phyloP scores from a whole-genome alignment of 2,797 vertebrate species.

The Protonibea diacanthus region DNA sequence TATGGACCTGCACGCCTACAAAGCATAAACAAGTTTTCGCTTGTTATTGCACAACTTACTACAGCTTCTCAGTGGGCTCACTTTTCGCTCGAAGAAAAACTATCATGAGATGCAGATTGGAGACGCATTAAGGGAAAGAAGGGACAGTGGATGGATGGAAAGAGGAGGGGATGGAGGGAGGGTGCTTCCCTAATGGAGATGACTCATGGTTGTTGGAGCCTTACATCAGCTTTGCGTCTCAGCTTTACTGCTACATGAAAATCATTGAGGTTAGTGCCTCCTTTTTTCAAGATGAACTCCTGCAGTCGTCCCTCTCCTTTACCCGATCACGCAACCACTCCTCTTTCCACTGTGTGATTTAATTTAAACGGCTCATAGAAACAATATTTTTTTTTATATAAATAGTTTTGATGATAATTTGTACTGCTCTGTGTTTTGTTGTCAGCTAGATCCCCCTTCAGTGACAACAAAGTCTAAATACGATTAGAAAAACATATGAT shows the following conservation, averaged over 20 bases:
- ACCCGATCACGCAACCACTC: not conserved
- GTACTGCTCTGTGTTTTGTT: constrained; percentile 4
- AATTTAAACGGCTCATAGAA: constrained; percentile 10
- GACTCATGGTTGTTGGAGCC: constrained; percentile 55
- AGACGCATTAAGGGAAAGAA: constrained; percentile 23
- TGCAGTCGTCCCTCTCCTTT: not conserved
- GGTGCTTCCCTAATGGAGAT: constrained; percentile 51
- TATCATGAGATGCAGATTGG: constrained; percentile 21
- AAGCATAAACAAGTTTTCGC: not conserved
- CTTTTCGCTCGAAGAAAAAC: constrained; percentile 6
- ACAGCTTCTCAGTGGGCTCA: not conserved
- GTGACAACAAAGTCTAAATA: constrained; percentile 13
- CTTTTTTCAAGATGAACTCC: constrained; percentile 14
- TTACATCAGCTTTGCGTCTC: constrained; percentile 51
- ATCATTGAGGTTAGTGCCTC: constrained; percentile 33
- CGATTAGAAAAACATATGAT: constrained; percentile 9
- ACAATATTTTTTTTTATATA: not conserved
- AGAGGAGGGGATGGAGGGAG: not conserved
- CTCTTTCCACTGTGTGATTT: not conserved
- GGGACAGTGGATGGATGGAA: constrained; percentile 11
- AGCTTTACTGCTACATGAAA: constrained; percentile 45
- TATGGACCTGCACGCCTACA: not conserved
- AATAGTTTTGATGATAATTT: constrained; percentile 19
- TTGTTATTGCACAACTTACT: constrained; percentile 4
- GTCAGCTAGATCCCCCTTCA: constrained; percentile 2